Base-by-base conservation (phyloP, 2,113 vertebrate genomes). In the Clarias magur region DNA sequence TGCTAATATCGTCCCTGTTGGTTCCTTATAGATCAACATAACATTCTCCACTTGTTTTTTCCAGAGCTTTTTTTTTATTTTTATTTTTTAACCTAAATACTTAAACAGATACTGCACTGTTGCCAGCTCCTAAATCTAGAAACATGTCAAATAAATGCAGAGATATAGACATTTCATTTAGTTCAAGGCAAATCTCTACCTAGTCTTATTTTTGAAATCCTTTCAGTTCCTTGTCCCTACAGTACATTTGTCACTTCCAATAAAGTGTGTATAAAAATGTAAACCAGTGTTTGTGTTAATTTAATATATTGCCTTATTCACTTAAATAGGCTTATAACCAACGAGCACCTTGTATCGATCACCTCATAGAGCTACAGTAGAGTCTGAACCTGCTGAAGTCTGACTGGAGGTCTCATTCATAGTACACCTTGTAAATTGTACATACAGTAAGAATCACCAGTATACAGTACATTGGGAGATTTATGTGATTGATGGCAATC, bases 221-320 rank as follows among this genome's bases (percentile, higher is more conserved):
- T 15, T 87, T 89, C 79, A 89, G 72, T 63, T 80, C 54, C 34
- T 80, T 67, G 72, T 86, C 65, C 42, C 11, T 75, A 75, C n/a
- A n/a, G n/a, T n/a, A n/a, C 56, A 79, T 73, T 86, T 90, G 86
- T 89, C 80, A 88, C 82, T 70, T 89, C 90, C 92, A 93, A 93
- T 92, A 93, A 93, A 94, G 89, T 93, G 89, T 92, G 90, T 88
- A 86, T 68, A 68, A 73, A 42, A 48, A 68, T 42, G 80, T 90
- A 81, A 91, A 86, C 25, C 75, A 27, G 75, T 56, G 25, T 8
- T 56, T 56, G n/a, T 13, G 1, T 56, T 53, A 10, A 25, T 11
- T 72, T 48, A 48, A 42, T 38, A 10, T 25, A 76, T 54, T 19
- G 3, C 19, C 16, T 70, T 70, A 16, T 34, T 68, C 67, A 68